Evolutionary conservation across 2,113 vertebrate species (phyloP), one percentile per base, ranked within the genome.

Genomic region (Dipodomys stephensi): DNA sequence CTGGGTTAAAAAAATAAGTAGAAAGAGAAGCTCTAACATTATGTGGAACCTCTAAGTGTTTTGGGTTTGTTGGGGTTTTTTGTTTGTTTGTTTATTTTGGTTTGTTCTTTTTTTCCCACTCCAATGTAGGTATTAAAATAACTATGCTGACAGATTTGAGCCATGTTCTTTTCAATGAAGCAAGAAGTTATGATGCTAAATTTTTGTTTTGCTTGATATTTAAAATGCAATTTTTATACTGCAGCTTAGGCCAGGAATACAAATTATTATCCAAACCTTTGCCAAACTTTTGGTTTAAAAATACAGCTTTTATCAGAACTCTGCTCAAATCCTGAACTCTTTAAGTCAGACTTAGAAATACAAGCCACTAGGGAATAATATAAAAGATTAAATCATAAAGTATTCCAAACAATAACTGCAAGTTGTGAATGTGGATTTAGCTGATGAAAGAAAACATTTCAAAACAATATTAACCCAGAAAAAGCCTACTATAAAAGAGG

Each of bases 61-160:
- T 84, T 57, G 53, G 53, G 53, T 53, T 53, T 53, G 12, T 57
- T 57, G 12, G 53, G 53, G 53, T 13, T 39, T 39, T 39, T 39
- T 39, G 5, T 39, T 39, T 39, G 39, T 39, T 39, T 39, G 39
- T 39, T 39, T 39, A 39, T 39, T 39, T 39, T 39, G 39, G 39
- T 39, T 39, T 39, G 39, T 39, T 39, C 39, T 39, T 9, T 62
- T 15, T 15, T 74, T 2, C 6, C 39, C 39, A 32, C 9, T 4
- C 1, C 4, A 72, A 9, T 90, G 73, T 83, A 72, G 67, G 73
- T 25, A 73, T 44, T 68, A 77, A 88, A 92, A 79, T 83, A 93
- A 69, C 11, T 67, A 32, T 84, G 91, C 18, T 22, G 39, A 90
- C 16, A 53, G 8, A 69, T 46, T 22, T 9, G 23, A 83, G 6